Base-by-base conservation (phyloP, 1,140 invertebrate genomes). In the Diabrotica virgifera region DNA sequence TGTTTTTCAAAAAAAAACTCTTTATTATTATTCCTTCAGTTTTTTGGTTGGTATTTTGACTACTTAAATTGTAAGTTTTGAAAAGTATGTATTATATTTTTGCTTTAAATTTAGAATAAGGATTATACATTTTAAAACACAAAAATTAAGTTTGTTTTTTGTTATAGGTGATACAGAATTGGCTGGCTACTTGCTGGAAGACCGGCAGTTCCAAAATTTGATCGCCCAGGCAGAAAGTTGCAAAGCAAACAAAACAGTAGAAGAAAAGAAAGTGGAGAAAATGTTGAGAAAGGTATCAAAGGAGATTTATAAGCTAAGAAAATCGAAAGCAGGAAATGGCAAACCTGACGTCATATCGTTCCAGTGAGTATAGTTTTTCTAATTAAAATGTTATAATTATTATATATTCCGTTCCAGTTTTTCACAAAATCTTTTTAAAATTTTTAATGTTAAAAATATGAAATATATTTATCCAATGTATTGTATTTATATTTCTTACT, bases 301-400 rank as follows among this genome's bases (percentile, higher is more conserved):
- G 72, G 93, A 96, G 80, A 93, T 97, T 65, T 95, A 96, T 77
- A 91, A 94, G 70, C 80, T 97, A 53, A 80, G 94, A 62, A 92
- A 92, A 79, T 93, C 90, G 36, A 90, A 93, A 72, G 91, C 90
- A 70, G 91, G 91, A n/a, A 90, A 91, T 69, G 90, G 92, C 61
- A 91, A 93, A 77, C 93, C 94, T 0, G 94, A 96, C 78, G 83
- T 95, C 63, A 90, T 94, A 70, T 94, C 93, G 14, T 97, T 97
- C 80, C 95, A 94, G 94, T 97, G 80, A 87, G 90, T 89, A 63
- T 65, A 46, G 4, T 3, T 0, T 8, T 46, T 46, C 40, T n/a
- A n/a, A n/a, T n/a, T n/a, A n/a, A n/a, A n/a, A n/a, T n/a, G n/a
- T n/a, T n/a, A n/a, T n/a, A n/a, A n/a, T n/a, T n/a, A n/a, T 24